Evolutionary conservation across 2,797 vertebrate genomes (phyloP), one percentile per base, ranked within the genome.

Genomic region (Chaunax sp.): DNA sequence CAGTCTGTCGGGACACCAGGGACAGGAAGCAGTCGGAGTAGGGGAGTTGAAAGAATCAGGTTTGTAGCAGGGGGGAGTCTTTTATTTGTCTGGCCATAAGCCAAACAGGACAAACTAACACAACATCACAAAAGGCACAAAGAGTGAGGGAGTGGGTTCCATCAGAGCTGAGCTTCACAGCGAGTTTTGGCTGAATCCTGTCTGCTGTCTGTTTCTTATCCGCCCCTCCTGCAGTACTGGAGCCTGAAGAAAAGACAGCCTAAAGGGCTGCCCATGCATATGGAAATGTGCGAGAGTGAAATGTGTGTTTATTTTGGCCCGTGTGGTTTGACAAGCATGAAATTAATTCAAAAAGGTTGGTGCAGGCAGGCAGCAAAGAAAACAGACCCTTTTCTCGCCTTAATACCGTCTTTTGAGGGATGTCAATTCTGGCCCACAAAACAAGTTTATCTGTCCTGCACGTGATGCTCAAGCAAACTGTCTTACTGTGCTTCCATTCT

Each of bases 251-350:
- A 58, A 50, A 44, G 56, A 57, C 14, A 46, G 53, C 49, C 52
- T 35, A 59, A 51, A 72, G 43, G 69, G 22, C 49, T 44, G 50
- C 49, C 64, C 67, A 69, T 82, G 68, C 72, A 87, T 76, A 84
- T 72, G 78, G 38, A 69, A 85, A 81, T 64, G 53, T 19, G 52
- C 15, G 16, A 69, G 57, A 77, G 60, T 64, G 46, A 82, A 73
- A 80, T 50, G 69, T 55, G 56, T 57, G 67, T 78, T 82, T 81
- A 71, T 78, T 84, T 72, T 70, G 62, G 53, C 56, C 37, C 3
- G 2, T 55, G 68, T 54, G 68, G 59, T 79, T 73, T 80, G 80
- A 86, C 76, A 81, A 63, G 82, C 81, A 19, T 89, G 67, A 65
- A 85, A 83, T 83, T 2, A 46, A 84, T 75, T 84, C 56, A 41